These are phyloP conservation scores for Leptinotarsa peninsularis DNA, from an alignment of 2,888 invertebrate species.

Conservation along the genomic window DNA sequence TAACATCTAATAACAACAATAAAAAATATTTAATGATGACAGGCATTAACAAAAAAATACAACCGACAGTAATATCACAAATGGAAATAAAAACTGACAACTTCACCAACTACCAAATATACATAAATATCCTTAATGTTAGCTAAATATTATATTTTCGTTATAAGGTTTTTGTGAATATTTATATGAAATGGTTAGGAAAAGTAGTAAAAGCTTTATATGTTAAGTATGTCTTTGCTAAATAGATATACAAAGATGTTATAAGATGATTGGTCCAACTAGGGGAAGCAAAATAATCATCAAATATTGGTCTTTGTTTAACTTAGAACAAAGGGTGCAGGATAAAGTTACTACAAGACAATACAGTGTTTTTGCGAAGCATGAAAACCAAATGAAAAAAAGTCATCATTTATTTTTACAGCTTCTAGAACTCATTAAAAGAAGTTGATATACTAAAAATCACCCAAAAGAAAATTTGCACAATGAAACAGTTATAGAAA, in stretches of 20 bases:
- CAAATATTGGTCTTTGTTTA: conserved; percentile 11
- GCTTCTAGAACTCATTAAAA: too few species aligned
- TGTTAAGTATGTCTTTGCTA: conserved; percentile 12
- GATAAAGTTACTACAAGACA: too few species aligned
- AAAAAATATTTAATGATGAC: conserved; percentile 23
- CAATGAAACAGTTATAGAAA: too few species aligned
- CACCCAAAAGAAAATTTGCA: too few species aligned
- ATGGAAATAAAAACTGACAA: conserved; percentile 2
- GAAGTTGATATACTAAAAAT: too few species aligned
- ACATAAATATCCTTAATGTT: conserved; percentile 1
- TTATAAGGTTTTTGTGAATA: conserved; percentile 12
- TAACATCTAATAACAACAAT: conserved; percentile 43
- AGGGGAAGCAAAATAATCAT: conserved; percentile 37
- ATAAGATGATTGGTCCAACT: conserved; percentile 41
- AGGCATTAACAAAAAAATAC: conserved; percentile 9
- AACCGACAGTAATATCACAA: neutral
- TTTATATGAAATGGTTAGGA: conserved; percentile 44
- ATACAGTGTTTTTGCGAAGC: too few species aligned
- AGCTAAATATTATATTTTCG: conserved; percentile 7
- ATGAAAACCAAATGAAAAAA: too few species aligned
- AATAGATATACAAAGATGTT: conserved; percentile 21
- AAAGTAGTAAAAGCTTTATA: conserved; percentile 47
- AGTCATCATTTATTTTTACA: too few species aligned
- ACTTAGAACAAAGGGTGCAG: neutral
- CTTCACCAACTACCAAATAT: conserved; percentile 8